A percentile compares a stretch with the other conserved stretches of the same genome.
phyloP scores from a whole-genome alignment of 2,113 vertebrate genomes.

The Taurulus bubalis region DNA sequence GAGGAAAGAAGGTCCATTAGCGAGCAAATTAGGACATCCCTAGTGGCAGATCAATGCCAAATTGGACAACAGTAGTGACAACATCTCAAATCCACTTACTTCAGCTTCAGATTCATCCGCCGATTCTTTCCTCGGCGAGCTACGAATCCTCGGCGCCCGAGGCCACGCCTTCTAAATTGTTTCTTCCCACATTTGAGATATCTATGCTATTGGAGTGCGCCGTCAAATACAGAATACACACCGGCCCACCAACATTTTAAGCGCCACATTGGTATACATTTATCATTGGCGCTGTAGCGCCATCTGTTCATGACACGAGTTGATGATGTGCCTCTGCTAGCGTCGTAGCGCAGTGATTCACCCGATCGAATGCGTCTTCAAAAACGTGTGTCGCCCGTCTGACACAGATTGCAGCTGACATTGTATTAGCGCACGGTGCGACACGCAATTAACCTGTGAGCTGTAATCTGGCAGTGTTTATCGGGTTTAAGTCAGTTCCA shows the following conservation, averaged over 20 bases:
- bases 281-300: too few species aligned
- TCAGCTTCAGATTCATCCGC: not conserved
- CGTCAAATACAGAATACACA: not conserved
- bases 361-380: not conserved
- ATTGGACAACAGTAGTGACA: not conserved
- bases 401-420: not conserved
- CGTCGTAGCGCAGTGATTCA: not conserved
- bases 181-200: not conserved
- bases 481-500: not conserved
- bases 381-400: not conserved
- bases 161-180: not conserved
- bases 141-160: not conserved
- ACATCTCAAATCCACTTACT: conserved; percentile 30
- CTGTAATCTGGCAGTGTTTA: not conserved
- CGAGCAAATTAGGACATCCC: conserved; percentile 48
- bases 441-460: not conserved
- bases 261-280: not conserved
- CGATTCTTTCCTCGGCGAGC: not conserved
- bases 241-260: not conserved
- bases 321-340: not conserved
- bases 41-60: conserved; percentile 23
- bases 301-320: not conserved
- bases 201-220: not conserved
- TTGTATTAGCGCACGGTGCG: not conserved
- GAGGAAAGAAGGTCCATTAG: conserved; percentile 31